phyloP scores from a whole-genome alignment of 2,797 vertebrate genomes.

The Mycteria americana region DNA sequence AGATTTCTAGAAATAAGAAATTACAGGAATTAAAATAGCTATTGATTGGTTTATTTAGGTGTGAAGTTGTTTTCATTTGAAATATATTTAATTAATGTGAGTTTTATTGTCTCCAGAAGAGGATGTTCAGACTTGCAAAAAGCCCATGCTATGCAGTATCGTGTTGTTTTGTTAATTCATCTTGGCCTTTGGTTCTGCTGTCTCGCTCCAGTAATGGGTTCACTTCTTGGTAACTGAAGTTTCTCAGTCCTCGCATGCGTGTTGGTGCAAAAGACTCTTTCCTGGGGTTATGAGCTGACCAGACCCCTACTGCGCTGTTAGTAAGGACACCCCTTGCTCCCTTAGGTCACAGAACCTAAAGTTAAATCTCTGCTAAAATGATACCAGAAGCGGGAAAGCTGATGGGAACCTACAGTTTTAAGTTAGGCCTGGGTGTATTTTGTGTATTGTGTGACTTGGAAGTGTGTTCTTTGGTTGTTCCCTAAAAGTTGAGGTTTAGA shows the following conservation, averaged over 20 bases:
- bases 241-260: background rate
- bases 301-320: background rate
- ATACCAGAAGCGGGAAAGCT: background rate
- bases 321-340: background rate
- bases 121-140: background rate
- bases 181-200: background rate
- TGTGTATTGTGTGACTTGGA: background rate
- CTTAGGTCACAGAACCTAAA: background rate
- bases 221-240: background rate
- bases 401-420: background rate
- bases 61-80: background rate
- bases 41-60: background rate
- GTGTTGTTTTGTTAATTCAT: background rate
- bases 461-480: background rate
- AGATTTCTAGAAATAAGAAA: background rate
- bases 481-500: background rate
- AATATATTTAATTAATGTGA: background rate
- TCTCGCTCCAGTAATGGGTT: background rate
- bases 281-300: background rate
- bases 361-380: background rate
- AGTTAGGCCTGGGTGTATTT: background rate
- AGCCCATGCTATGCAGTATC: fast-evolving
- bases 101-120: background rate
- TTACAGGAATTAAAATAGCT: fast-evolving
- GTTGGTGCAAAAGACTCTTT: background rate